Percentiles rank a stretch among this genome's conserved stretches.
Evolutionary conservation across 2,113 vertebrate genomes (phyloP).

Genomic region (Helogale parvula): DNA sequence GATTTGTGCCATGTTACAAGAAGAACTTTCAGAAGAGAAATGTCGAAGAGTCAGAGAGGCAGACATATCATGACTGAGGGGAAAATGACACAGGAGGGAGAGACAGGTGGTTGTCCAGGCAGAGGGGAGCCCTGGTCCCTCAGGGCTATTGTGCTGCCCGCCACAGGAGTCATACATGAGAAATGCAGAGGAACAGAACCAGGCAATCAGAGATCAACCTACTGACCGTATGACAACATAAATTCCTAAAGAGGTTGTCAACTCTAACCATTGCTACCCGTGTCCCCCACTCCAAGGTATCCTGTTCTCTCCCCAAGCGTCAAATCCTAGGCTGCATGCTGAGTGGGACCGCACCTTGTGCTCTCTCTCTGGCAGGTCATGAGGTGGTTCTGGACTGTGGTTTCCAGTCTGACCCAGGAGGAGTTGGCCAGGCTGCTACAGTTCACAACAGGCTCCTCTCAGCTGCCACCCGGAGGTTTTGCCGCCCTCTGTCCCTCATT

Average conservation of each 20-base stretch:
- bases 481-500: conserved; percentile 98
- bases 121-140: neutral
- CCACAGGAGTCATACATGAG: neutral
- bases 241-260: neutral
- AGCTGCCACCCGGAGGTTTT: conserved; percentile 97
- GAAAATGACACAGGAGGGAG: neutral
- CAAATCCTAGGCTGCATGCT: neutral
- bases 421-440: conserved; percentile 97
- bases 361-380: conserved; percentile 91
- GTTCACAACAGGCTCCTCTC: conserved; percentile 98
- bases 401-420: conserved; percentile 98
- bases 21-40: conserved; percentile 27
- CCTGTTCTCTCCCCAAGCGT: neutral
- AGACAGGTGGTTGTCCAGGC: neutral
- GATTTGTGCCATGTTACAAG: neutral
- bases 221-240: accelerated
- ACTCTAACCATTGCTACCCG: neutral
- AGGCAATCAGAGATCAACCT: neutral
- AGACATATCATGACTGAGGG: neutral
- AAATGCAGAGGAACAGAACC: neutral
- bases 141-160: too few species aligned
- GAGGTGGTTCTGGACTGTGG: conserved; percentile 99
- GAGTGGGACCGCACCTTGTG: neutral
- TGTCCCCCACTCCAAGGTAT: neutral
- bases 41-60: neutral